Percentiles rank a stretch among this genome's conserved stretches.
Evolutionary conservation across 1,140 invertebrate genomes (phyloP).

Genomic region (Agrilus planipennis): DNA sequence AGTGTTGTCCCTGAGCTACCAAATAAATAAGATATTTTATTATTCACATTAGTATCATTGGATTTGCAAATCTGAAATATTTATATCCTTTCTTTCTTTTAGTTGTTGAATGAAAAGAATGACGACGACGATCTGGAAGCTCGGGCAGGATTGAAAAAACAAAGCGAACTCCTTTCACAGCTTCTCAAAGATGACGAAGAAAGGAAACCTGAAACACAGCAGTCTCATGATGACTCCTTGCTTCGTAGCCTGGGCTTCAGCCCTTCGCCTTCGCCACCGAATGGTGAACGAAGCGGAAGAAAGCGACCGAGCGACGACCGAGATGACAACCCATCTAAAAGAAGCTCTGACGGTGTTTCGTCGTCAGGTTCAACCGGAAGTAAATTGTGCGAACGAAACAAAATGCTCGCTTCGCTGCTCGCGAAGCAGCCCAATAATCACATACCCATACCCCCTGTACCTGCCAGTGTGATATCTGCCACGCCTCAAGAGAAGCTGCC

Average conservation of each 20-base stretch:
- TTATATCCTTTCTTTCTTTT: constrained; percentile 22
- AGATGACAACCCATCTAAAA: constrained; percentile 44
- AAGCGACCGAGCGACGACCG: constrained; percentile 57
- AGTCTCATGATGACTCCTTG: constrained; percentile 42
- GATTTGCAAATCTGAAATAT: constrained; percentile 5
- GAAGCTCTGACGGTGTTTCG: constrained; percentile 40
- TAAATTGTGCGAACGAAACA: constrained; percentile 69
- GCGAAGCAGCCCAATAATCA: constrained; percentile 58
- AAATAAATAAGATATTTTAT: constrained; percentile 1
- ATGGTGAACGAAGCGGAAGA: constrained; percentile 42
- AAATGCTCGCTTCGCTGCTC: constrained; percentile 72
- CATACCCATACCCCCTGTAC: constrained; percentile 51
- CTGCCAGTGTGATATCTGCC: constrained; percentile 50
- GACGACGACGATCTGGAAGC: constrained; percentile 63
- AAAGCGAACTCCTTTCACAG: constrained; percentile 67
- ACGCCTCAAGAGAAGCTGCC: constrained; percentile 51
- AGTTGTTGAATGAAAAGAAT: constrained; percentile 75
- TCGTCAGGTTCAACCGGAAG: constrained; percentile 40
- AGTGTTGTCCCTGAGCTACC: too few species aligned
- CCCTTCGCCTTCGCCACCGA: constrained; percentile 38
- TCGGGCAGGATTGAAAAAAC: constrained; percentile 43
- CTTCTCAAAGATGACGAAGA: constrained; percentile 49
- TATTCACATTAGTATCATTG: background rate
- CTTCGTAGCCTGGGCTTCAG: constrained; percentile 48
- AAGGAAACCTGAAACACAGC: constrained; percentile 25